Evolutionary conservation across 2,888 invertebrate genomes (phyloP).

Genomic region (Polydrusus tereticollis): DNA sequence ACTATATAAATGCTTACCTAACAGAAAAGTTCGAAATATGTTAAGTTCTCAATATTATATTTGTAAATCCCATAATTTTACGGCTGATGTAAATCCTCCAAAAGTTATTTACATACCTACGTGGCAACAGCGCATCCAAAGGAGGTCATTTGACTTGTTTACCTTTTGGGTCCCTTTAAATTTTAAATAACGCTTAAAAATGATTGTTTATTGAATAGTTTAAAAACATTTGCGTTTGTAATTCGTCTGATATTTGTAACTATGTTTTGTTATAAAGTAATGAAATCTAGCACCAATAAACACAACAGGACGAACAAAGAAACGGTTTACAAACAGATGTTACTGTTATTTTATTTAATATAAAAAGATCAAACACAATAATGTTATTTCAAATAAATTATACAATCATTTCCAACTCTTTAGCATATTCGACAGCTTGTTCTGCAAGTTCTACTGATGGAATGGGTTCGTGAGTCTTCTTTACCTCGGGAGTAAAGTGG

Average conservation of each 20-base stretch:
- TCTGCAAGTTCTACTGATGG: slow-evolving; percentile 93
- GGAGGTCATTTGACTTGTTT: slow-evolving; percentile 1
- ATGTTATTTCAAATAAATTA: slow-evolving; percentile 68
- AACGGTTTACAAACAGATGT: neutral
- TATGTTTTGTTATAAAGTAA: no score
- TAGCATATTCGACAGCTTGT: slow-evolving; percentile 96
- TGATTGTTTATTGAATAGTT: no score
- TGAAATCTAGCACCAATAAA: no score
- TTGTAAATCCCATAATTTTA: no score
- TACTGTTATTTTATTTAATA: neutral
- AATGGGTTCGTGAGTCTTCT: slow-evolving; percentile 81
- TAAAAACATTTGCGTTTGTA: no score
- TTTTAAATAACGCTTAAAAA: neutral
- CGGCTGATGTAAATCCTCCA: no score
- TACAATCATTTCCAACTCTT: slow-evolving; percentile 99
- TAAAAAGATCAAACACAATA: slow-evolving; percentile 6
- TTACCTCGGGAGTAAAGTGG: slow-evolving; percentile 83
- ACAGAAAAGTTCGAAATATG: no score
- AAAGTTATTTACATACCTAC: no score
- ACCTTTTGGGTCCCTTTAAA: neutral
- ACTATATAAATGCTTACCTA: no score
- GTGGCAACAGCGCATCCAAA: neutral
- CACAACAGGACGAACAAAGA: neutral
- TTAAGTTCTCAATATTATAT: no score
- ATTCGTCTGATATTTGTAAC: no score